These are phyloP conservation scores for Ischnus inquisitorius DNA, from an alignment of 2,888 invertebrate species.

Conservation along the genomic window DNA sequence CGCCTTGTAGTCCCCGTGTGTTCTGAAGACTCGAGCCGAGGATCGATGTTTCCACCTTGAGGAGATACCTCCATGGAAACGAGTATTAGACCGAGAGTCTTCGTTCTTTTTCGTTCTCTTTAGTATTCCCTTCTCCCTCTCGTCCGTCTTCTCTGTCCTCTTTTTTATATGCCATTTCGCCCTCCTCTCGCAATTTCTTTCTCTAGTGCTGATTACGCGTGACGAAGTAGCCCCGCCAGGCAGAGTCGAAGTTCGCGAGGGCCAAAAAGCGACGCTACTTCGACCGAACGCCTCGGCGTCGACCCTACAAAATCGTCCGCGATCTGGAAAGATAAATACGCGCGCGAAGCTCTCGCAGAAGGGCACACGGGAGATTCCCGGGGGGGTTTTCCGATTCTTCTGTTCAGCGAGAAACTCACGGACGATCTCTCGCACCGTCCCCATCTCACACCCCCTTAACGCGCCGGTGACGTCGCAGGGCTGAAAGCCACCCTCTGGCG, in stretches of 20 bases:
- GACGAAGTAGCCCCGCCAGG: constrained; percentile 61
- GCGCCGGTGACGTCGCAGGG: constrained; percentile 60
- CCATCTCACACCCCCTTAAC: constrained; percentile 67
- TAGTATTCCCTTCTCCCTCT: constrained; percentile 11
- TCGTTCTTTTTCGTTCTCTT: constrained; percentile 62
- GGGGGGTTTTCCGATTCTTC: constrained; percentile 72
- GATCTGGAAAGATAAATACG: constrained; percentile 81
- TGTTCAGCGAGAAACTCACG: constrained; percentile 28
- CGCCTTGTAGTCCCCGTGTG: constrained; percentile 12
- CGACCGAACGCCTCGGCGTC: constrained; percentile 33
- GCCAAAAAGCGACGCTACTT: constrained; percentile 7
- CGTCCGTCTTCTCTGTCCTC: constrained; percentile 65
- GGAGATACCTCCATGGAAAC: constrained; percentile 56
- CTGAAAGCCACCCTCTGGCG: constrained; percentile 67
- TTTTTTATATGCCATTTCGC: constrained; percentile 13
- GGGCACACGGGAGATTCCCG: constrained; percentile 65
- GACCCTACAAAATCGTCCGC: constrained; percentile 65
- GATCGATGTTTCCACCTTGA: constrained; percentile 78
- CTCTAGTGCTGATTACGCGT: constrained; percentile 62
- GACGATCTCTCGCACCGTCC: constrained; percentile 42
- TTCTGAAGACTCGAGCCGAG: constrained; percentile 49
- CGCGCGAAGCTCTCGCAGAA: constrained; percentile 30
- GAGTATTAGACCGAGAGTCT: constrained; percentile 31
- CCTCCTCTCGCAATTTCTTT: constrained; percentile 1
- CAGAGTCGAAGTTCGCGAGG: constrained; percentile 65